phyloP scores from a whole-genome alignment of 2,888 invertebrate species.

The Heliconius sara region DNA sequence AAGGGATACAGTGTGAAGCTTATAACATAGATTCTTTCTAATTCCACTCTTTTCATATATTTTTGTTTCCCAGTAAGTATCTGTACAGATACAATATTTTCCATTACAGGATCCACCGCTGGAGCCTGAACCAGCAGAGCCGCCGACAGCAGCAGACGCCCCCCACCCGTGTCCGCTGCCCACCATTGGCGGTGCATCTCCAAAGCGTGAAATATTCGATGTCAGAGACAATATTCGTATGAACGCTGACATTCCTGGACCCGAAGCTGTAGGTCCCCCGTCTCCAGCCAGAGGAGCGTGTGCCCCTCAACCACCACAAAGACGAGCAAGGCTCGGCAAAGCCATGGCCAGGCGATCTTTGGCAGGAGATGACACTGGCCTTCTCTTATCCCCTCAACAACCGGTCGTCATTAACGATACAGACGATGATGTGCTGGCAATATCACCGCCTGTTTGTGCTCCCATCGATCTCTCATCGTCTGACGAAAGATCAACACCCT shows the following conservation, averaged over 20 bases:
- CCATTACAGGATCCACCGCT: constrained; percentile 72
- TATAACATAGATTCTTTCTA: background rate
- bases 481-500: constrained; percentile 75
- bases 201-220: constrained; percentile 74
- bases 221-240: constrained; percentile 72
- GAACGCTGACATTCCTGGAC: constrained; percentile 66
- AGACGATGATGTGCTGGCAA: constrained; percentile 80
- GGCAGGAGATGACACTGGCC: constrained; percentile 80
- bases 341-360: constrained; percentile 87
- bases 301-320: constrained; percentile 83
- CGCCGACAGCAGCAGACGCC: constrained; percentile 72
- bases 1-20: too few relatives aligned
- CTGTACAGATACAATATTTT: background rate
- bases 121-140: constrained; percentile 65
- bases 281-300: constrained; percentile 88
- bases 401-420: constrained; percentile 73
- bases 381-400: constrained; percentile 68
- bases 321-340: constrained; percentile 82
- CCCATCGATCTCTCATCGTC: constrained; percentile 81
- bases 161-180: constrained; percentile 73
- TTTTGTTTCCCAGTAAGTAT: background rate
- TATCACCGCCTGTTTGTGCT: constrained; percentile 74
- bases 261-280: constrained; percentile 84
- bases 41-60: background rate
- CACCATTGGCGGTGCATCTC: constrained; percentile 76